phyloP scores from a whole-genome alignment of 2,113 vertebrate species.

The Ondatra zibethicus region DNA sequence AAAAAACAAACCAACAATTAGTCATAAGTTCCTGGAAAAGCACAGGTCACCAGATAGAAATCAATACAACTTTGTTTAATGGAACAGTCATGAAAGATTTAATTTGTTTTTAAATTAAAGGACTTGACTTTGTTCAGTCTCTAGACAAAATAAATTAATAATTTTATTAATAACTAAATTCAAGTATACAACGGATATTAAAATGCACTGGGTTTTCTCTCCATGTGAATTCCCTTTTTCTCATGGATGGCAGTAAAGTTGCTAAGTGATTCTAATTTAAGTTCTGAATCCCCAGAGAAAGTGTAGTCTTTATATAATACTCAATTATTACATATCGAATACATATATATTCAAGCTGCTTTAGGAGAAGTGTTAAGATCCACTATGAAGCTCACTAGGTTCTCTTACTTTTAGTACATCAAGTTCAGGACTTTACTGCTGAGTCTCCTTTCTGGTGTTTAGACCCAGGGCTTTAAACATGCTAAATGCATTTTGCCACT shows the following conservation, averaged over 20 bases:
- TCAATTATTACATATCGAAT: too few relatives aligned
- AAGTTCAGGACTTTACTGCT: constrained; percentile 26
- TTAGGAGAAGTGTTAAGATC: not conserved
- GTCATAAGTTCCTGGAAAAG: constrained; percentile 53
- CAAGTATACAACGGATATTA: constrained; percentile 50
- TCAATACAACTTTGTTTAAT: constrained; percentile 63
- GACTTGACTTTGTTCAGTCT: constrained; percentile 39
- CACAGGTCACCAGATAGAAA: constrained; percentile 43
- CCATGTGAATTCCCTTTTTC: not conserved
- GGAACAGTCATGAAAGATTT: constrained; percentile 54
- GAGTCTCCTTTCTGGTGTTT: not conserved
- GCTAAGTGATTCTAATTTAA: constrained; percentile 12
- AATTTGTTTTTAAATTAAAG: constrained; percentile 71
- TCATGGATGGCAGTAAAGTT: constrained; percentile 20
- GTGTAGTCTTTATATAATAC: not conserved
- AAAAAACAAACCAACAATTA: constrained; percentile 55
- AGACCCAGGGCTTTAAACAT: not conserved
- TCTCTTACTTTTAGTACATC: not conserved
- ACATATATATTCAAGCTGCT: not conserved
- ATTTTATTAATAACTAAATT: constrained; percentile 54
- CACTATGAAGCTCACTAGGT: not conserved
- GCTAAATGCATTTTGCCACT: not conserved
- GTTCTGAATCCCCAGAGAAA: not conserved
- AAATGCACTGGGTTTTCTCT: constrained; percentile 33
- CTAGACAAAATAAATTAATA: constrained; percentile 13